A percentile compares a stretch with the other conserved stretches of the same genome.
phyloP scores from a whole-genome alignment of 2,888 invertebrate species.

The Tetramorium bicarinatum region DNA sequence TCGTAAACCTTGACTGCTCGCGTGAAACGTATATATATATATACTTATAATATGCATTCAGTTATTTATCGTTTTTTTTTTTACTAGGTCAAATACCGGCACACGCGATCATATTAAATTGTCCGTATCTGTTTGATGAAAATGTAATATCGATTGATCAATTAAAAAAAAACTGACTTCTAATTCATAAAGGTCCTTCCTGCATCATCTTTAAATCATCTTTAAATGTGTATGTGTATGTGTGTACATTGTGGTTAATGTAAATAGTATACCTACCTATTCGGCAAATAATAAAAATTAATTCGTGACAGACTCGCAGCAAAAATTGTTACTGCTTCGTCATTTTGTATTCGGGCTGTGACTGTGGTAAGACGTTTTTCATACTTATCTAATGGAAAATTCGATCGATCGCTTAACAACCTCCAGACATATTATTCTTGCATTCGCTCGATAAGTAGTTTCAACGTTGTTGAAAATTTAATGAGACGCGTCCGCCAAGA shows the following conservation, averaged over 20 bases:
- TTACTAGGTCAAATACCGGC: conserved; percentile 51
- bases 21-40: conserved; percentile 54
- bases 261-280: not conserved
- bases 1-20: conserved; percentile 58
- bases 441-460: conserved; percentile 38
- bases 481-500: not conserved
- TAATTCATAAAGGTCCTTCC: not conserved
- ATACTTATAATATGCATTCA: conserved; percentile 59
- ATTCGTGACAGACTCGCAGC: not conserved
- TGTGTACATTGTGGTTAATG: too few relatives aligned
- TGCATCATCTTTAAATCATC: not conserved
- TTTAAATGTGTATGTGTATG: too few relatives aligned
- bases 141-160: conserved; percentile 17
- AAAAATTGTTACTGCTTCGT: not conserved
- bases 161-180: not conserved
- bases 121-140: not conserved
- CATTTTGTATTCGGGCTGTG: not conserved
- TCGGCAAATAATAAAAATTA: conserved; percentile 13
- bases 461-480: conserved; percentile 38
- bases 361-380: not conserved
- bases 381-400: conserved; percentile 23
- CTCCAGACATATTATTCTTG: conserved; percentile 35
- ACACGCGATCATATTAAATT: not conserved
- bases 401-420: conserved; percentile 39
- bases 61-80: conserved; percentile 65